Evolutionary conservation across 2,888 invertebrate genomes (phyloP).

Genomic region (Aplocera efformata): DNA sequence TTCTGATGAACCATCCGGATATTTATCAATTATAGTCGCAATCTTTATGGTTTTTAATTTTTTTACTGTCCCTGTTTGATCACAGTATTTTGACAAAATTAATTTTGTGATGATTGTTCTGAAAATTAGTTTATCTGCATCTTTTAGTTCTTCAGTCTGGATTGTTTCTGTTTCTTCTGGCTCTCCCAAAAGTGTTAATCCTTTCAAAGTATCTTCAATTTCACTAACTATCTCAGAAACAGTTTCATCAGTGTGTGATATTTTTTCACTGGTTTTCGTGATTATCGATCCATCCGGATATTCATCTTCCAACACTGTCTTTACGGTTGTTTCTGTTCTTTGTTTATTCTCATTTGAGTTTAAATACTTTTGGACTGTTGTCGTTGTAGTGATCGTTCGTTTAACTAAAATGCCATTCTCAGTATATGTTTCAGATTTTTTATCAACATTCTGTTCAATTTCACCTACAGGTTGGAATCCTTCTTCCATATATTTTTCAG

Average conservation of each 20-base stretch:
- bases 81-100: slow-evolving; percentile 36
- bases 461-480: slow-evolving; percentile 45
- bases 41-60: slow-evolving; percentile 42
- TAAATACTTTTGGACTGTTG: slow-evolving; percentile 46
- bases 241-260: slow-evolving; percentile 53
- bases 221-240: slow-evolving; percentile 29
- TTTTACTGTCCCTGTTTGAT: slow-evolving; percentile 28
- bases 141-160: slow-evolving; percentile 38
- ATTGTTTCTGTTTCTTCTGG: slow-evolving; percentile 39
- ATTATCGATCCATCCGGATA: slow-evolving; percentile 63
- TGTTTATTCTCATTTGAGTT: slow-evolving; percentile 40
- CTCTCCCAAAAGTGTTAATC: slow-evolving; percentile 33
- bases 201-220: slow-evolving; percentile 24
- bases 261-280: slow-evolving; percentile 64
- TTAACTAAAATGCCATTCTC: slow-evolving; percentile 52
- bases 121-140: slow-evolving; percentile 30
- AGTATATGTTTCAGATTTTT: slow-evolving; percentile 41
- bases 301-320: slow-evolving; percentile 61
- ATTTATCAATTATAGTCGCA: slow-evolving; percentile 40
- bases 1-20: slow-evolving; percentile 41
- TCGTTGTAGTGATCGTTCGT: slow-evolving; percentile 55
- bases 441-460: slow-evolving; percentile 46
- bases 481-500: slow-evolving; percentile 37
- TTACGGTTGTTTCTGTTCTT: slow-evolving; percentile 55
- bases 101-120: slow-evolving; percentile 36